Evolutionary conservation across 2,113 vertebrate genomes (phyloP), one percentile per base, ranked within the genome.

Genomic region (Grus americana): DNA sequence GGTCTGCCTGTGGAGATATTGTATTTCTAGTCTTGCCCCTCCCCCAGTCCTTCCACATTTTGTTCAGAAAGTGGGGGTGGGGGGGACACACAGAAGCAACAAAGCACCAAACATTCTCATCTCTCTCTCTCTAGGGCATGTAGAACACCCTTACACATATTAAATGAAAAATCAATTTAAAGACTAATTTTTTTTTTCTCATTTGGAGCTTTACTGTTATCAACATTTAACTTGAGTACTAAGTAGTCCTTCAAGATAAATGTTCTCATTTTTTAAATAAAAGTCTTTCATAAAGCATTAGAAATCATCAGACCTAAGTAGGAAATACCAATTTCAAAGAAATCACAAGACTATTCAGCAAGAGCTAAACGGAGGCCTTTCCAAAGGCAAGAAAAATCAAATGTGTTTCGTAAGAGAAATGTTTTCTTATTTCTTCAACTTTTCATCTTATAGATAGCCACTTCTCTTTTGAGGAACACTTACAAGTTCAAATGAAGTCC

Each of bases 211-310:
- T 40, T 65, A 79, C 18, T 27, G 30, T 71, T 68, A 86, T 89
- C 61, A 94, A 47, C 36, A 27, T 63, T 83, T 90, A 91, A 75
- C 66, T 61, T 58, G 15, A 65, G 29, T 38, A 34, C 18, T 58
- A 71, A 79, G 59, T 18, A 91, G 42, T 85, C 52, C 70, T 72
- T 63, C 88, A 63, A 70, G 46, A 75, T 20, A 94, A 92, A 79
- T 4, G 15, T 67, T 70, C 71, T 71, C n/a, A 89, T 93, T 82
- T 95, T 85, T 80, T 55, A 94, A 93, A 75, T 74, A 88, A 66
- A 94, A 95, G 40, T 61, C 27, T 59, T 67, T 24, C 70, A 88
- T 10, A 42, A 61, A 89, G 47, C 52, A 79, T 73, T 71, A 85
- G 44, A 92, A 72, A 32, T 32, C 44, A 90, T 75, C 58, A 38